Evolutionary conservation across 2,888 invertebrate genomes (phyloP), one percentile per base, ranked within the genome.

Genomic region (Thyatira batis): DNA sequence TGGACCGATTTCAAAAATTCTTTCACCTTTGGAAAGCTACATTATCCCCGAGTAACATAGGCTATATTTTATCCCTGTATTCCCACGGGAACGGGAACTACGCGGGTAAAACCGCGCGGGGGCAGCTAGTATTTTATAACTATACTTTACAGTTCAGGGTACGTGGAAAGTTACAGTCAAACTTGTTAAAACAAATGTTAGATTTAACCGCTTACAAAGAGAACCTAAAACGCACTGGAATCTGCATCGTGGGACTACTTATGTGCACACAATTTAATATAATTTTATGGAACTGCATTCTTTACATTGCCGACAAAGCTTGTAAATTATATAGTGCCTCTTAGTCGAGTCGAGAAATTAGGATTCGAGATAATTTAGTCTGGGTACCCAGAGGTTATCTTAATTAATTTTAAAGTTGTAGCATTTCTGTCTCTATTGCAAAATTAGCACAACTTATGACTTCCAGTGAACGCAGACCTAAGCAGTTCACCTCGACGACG

Each of bases 401-500:
- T 48, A 48, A 17, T 39, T 39, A 39, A 21, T 25, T 39, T 39
- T n/a, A 39, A 51, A 48, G 44, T 33, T 17, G 50, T 45, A 65
- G 61, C 61, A 65, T 65, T 62, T 65, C 45, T 61, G 39, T 43
- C 21, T 58, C 33, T 53, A 39, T 39, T 39, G 39, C 39, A 39
- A 39, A 39, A 39, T 39, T 39, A 39, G 39, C 17, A 39, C 39
- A 39, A 39, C 39, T 39, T 39, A 39, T 39, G 39, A 17, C 39
- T 39, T 39, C 39, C 39, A 39, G 39, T 39, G 52, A 60, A 56
- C 55, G 53, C 20, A 51, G 61, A 48, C 39, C 55, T 49, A 48
- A 66, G 63, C 55, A 53, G 66, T 65, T 67, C 57, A 57, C 66
- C 65, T 73, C 65, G 66, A 58, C 51, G 52, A 60, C 60, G 65